Evolutionary conservation across 2,888 invertebrate genomes (phyloP).

Genomic region (Exocentrus adspersus): DNA sequence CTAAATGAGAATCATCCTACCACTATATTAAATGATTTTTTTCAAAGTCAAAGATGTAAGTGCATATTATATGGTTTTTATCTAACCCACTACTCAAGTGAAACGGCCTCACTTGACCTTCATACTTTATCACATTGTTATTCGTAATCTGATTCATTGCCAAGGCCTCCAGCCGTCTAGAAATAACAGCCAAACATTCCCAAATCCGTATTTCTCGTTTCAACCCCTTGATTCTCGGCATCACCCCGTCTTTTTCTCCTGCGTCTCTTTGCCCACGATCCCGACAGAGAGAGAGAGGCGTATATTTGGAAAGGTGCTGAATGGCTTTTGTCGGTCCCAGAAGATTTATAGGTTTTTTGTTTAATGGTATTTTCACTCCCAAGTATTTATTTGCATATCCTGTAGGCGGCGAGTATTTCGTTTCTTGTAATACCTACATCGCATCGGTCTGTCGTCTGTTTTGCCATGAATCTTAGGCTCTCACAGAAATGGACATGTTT

Average conservation of each 20-base stretch:
- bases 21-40: no score
- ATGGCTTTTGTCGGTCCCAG: conserved; percentile 38
- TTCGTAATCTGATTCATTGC: not conserved
- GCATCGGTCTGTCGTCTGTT: conserved; percentile 3
- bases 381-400: conserved; percentile 41
- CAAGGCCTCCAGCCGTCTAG: conserved; percentile 4
- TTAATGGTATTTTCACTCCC: conserved; percentile 40
- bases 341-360: conserved; percentile 44
- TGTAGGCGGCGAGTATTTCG: conserved; percentile 32
- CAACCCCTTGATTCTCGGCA: not conserved
- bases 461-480: conserved; percentile 12
- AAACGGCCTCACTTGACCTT: not conserved
- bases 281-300: conserved; percentile 21
- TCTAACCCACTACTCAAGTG: no score
- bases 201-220: conserved; percentile 2
- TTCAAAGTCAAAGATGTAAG: no score
- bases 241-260: conserved; percentile 14
- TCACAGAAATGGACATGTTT: no score
- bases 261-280: conserved; percentile 22
- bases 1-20: no score
- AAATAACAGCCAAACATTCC: not conserved
- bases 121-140: not conserved
- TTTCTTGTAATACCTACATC: conserved; percentile 32
- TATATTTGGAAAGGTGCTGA: conserved; percentile 23
- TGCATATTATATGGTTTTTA: no score